phyloP scores from a whole-genome alignment of 2,888 invertebrate genomes.

The Chironomus riparius region DNA sequence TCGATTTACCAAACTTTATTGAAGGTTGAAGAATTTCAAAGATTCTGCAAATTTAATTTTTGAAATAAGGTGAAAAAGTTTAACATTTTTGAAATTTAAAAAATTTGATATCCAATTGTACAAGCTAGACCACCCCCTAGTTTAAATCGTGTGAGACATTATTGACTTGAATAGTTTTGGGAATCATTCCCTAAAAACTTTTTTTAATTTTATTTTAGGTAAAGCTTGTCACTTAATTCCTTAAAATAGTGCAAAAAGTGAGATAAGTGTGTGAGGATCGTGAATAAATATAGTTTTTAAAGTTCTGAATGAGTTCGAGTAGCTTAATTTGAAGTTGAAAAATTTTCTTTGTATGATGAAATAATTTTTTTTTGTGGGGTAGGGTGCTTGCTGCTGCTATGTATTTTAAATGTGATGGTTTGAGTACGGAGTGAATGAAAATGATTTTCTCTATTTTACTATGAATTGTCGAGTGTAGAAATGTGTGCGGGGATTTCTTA shows the following conservation, averaged over 20 bases:
- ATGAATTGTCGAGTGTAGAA: slow-evolving; percentile 5
- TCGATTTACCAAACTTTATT: too few species aligned
- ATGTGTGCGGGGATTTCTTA: slow-evolving; percentile 1
- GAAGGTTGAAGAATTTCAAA: too few species aligned
- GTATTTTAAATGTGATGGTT: slow-evolving; percentile 2
- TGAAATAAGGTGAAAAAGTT: too few species aligned
- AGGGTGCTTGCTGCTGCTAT: neutral
- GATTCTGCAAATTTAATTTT: too few species aligned
- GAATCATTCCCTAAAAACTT: neutral
- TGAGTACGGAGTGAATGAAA: slow-evolving; percentile 23
- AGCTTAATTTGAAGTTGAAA: neutral
- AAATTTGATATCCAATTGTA: neutral
- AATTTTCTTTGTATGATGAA: slow-evolving; percentile 26
- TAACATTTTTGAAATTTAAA: too few species aligned
- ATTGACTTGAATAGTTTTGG: neutral
- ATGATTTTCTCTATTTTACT: slow-evolving; percentile 26
- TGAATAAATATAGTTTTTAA: neutral
- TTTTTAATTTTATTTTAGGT: slow-evolving; percentile 22
- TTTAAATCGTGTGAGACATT: neutral
- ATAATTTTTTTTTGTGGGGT: slow-evolving; percentile 21
- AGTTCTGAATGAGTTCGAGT: slow-evolving; percentile 1
- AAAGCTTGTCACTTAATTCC: neutral
- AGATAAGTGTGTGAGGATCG: slow-evolving; percentile 1
- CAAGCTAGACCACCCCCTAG: neutral
- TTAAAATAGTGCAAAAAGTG: slow-evolving; percentile 10